Evolutionary conservation across 2,888 invertebrate genomes (phyloP), one percentile per base, ranked within the genome.

Genomic region (Hypercompe scribonia): DNA sequence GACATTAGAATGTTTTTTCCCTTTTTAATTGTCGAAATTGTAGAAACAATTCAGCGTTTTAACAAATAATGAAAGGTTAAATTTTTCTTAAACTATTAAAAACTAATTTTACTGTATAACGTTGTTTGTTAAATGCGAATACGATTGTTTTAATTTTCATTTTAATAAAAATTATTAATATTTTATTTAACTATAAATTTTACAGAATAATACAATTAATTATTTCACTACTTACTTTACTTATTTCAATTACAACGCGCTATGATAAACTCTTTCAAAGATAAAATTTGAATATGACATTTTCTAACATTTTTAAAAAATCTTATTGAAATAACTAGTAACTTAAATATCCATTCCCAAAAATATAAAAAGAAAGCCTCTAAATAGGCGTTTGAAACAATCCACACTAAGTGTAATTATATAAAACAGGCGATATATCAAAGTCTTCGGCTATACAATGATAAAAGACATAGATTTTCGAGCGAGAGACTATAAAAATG

Each of bases 391-490:
- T 73, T 66, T 73, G 75, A 77, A 80, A 76, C 74, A 78, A 82
- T 80, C 75, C 70, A 33, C 8, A 33, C 42, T 46, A 64, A 67
- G 72, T 69, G 73, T 74, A 81, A 78, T 75, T 78, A 77, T 72
- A 75, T 79, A 78, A 77, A 71, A 76, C 54, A 72, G 70, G 68
- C 77, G 1, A 78, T 81, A 82, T 76, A 81, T 81, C 65, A 77
- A 76, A 83, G 70, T 81, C 73, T 73, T 71, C 71, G 31, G 68
- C 76, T 77, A 78, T 74, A 75, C 76, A 75, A 83, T 79, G 78
- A 80, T 83, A 83, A 83, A 83, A 83, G 68, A 83, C 81, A 77
- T 74, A 81, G 75, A 79, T 79, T 81, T 80, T 71, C 66, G 75
- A 74, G 68, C 69, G 75, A 61, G 70, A 68, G 81, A 77, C 80